phyloP scores from a whole-genome alignment of 2,888 invertebrate genomes.

The Bombylius discolor region DNA sequence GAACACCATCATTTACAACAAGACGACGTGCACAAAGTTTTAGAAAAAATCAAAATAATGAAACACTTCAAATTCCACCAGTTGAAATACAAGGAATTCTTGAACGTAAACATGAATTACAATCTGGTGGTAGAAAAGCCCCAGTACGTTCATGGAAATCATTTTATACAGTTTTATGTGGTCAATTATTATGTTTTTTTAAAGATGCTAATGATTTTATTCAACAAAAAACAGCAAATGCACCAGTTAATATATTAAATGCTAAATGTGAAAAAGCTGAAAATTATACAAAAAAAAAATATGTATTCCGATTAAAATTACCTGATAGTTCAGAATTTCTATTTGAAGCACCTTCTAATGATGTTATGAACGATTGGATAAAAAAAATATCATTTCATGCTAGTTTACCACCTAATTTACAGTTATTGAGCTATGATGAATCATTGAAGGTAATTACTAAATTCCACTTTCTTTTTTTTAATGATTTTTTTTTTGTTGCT shows the following conservation, averaged over 20 bases:
- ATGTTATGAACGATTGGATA: constrained; percentile 78
- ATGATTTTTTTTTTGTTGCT: no score
- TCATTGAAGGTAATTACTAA: constrained; percentile 41
- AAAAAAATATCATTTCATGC: constrained; percentile 90
- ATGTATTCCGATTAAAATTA: constrained; percentile 78
- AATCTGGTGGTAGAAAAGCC: constrained; percentile 86
- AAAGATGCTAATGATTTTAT: constrained; percentile 85
- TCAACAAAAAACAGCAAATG: constrained; percentile 74
- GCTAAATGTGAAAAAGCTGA: constrained; percentile 76
- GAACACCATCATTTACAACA: constrained; percentile 92
- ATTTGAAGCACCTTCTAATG: constrained; percentile 61
- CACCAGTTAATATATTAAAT: constrained; percentile 65
- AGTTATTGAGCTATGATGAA: constrained; percentile 70
- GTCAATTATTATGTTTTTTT: constrained; percentile 95
- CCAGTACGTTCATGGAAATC: constrained; percentile 92
- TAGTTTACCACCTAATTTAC: constrained; percentile 74
- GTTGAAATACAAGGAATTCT: constrained; percentile 82
- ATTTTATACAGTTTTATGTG: constrained; percentile 90
- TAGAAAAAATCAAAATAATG: constrained; percentile 53
- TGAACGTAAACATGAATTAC: constrained; percentile 89
- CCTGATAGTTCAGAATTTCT: constrained; percentile 89
- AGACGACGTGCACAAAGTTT: constrained; percentile 79
- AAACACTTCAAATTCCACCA: constrained; percentile 58
- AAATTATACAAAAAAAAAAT: constrained; percentile 90
- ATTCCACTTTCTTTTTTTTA: no score